Conservation (phyloP, 1,140 invertebrate genomes). For the Drosophila subobscura region DNA sequence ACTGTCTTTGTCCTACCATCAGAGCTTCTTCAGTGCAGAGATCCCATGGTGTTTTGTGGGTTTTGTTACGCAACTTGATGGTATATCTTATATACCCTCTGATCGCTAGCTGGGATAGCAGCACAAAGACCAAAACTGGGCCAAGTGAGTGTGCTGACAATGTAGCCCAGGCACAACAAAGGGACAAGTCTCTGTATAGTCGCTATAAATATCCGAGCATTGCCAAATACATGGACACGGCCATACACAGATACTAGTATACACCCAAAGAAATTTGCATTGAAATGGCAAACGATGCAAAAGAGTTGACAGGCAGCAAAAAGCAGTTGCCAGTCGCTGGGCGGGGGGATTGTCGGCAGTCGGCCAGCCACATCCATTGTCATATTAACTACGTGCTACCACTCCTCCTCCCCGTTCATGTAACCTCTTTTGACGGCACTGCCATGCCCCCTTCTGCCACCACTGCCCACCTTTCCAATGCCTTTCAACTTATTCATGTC, state of each 20-base stretch:
- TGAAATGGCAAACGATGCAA: constrained; percentile 46
- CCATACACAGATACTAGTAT: constrained; percentile 13
- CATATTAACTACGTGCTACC: constrained; percentile 60
- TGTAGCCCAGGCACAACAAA: constrained; percentile 31
- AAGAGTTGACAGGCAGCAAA: constrained; percentile 62
- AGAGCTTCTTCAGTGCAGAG: too few relatives aligned
- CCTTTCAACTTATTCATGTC: constrained; percentile 76
- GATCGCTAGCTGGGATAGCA: too few relatives aligned
- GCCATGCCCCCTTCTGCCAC: neutral
- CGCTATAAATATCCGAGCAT: constrained; percentile 46
- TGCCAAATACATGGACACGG: constrained; percentile 7
- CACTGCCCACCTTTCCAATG: constrained; percentile 49
- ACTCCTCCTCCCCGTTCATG: constrained; percentile 1
- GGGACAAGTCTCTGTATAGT: constrained; percentile 18
- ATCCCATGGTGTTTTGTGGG: neutral
- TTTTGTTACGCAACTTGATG: neutral
- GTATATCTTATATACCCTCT: too few relatives aligned
- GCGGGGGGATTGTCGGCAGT: constrained; percentile 16
- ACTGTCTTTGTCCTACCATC: too few relatives aligned
- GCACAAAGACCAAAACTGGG: constrained; percentile 25
- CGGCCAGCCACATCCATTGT: constrained; percentile 65
- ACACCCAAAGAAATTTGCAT: constrained; percentile 52
- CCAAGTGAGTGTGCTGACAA: constrained; percentile 39
- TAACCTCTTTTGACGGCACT: too few relatives aligned
- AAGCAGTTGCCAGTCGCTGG: constrained; percentile 49